phyloP scores from a whole-genome alignment of 2,888 invertebrate genomes.

The Heliothis peltigera region DNA sequence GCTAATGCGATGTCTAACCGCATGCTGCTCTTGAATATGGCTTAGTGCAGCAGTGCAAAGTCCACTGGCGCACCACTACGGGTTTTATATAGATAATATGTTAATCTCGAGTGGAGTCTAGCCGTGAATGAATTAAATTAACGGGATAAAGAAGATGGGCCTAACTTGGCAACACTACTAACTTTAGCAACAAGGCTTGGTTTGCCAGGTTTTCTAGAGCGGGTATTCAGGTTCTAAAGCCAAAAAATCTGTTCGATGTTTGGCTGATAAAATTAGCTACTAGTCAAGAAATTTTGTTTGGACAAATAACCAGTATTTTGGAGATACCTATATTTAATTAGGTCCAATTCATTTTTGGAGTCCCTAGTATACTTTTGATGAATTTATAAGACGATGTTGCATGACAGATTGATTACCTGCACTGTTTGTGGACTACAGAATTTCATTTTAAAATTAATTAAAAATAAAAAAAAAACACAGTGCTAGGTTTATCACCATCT shows the following conservation, averaged over 20 bases:
- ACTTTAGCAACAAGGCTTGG: not conserved
- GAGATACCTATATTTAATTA: not conserved
- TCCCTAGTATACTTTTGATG: too few relatives aligned
- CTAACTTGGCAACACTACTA: not conserved
- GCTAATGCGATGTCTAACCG: slow-evolving; percentile 7
- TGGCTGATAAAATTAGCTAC: not conserved
- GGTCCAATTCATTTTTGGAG: too few relatives aligned
- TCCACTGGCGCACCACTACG: not conserved
- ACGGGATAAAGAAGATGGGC: not conserved
- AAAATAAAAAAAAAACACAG: too few relatives aligned
- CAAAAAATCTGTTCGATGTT: not conserved
- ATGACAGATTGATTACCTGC: too few relatives aligned
- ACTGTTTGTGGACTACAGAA: too few relatives aligned
- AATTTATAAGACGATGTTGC: too few relatives aligned
- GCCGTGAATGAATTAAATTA: slow-evolving; percentile 6
- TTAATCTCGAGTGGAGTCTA: slow-evolving; percentile 27
- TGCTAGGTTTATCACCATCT: too few relatives aligned
- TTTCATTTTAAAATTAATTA: too few relatives aligned
- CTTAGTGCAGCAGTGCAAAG: not conserved
- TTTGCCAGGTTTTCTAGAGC: not conserved
- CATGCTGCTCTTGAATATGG: slow-evolving; percentile 25
- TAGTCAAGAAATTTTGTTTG: not conserved
- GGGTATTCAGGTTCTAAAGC: too few relatives aligned
- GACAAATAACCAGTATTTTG: not conserved
- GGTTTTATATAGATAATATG: slow-evolving; percentile 11